Evolutionary conservation across 1,140 invertebrate species (phyloP), one percentile per base, ranked within the genome.

Genomic region (Tetramorium simillimum): DNA sequence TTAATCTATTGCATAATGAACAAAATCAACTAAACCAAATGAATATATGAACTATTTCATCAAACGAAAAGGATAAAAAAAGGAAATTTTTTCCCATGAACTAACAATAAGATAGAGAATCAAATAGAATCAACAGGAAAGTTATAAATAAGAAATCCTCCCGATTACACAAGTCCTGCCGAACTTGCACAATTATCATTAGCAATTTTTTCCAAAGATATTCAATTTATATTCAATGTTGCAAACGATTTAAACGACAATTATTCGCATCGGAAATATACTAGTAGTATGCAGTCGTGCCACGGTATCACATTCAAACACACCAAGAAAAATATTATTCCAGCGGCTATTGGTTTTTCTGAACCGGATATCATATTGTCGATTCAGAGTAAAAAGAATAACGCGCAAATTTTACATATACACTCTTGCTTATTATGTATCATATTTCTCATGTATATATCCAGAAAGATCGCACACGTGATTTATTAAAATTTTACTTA

Each of bases 271-370:
- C 37, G 40, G 16, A 46, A 24, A 63, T 33, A 58, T 46, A 28
- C 6, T 24, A 43, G 21, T 16, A 24, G 3, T 43, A 62, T 1
- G 24, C 40, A 18, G 75, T 62, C 10, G 40, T 62, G 40, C 40
- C 16, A 43, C 28, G 56, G 40, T 43, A 63, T 43, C 56, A 33
- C 33, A 58, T 21, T 58, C 53, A 62, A 63, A 77, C 16, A 62
- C 10, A 21, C 40, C 21, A 62, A 77, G 75, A 62, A 77, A 77
- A 77, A 77, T 77, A 10, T 77, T 77, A 77, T 77, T 77, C 40
- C 56, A 77, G 53, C 53, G 16, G 9, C 40, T 77, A 77, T 77
- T 43, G 75, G 63, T 24, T 77, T 77, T 43, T 77, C 75, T 28
- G 56, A 43, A 77, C 56, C 75, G 75, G 40, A 12, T 63, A 62